Percentiles rank a stretch among this genome's conserved stretches.
Conservation (phyloP, 2,797 vertebrate genomes). For the Acrocephalus scirpaceus region DNA sequence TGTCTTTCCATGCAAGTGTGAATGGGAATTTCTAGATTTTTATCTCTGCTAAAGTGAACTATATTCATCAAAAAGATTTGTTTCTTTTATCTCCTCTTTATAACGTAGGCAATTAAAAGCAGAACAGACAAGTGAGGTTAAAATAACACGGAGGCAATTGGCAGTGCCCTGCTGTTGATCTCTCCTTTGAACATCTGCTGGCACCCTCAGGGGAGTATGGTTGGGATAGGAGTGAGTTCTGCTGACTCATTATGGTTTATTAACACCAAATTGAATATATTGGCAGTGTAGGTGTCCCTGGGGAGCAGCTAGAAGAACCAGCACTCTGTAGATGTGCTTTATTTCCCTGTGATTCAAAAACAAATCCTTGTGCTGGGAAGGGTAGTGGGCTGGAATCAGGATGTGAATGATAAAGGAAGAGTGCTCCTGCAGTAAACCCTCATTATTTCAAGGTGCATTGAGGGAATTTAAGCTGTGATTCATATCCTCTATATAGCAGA, state of each 20-base stretch:
- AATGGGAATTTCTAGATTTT: not conserved
- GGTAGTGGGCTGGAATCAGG: not conserved
- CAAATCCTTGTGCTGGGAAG: not conserved
- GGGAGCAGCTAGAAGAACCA: not conserved
- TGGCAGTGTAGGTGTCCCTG: not conserved
- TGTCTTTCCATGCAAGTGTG: not conserved
- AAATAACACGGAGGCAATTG: not conserved
- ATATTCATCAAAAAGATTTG: not conserved
- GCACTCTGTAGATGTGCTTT: not conserved
- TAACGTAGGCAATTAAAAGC: not conserved
- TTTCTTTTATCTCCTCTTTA: not conserved
- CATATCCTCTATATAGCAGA: not conserved
- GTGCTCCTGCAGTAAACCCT: not conserved
- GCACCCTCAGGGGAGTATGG: not conserved
- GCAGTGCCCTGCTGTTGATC: not conserved
- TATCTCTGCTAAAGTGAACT: not conserved
- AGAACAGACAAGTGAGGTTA: not conserved
- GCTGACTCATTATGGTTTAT: conserved; percentile 51
- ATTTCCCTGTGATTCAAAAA: conserved; percentile 6
- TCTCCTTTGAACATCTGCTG: conserved; percentile 36
- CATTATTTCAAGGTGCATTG: not conserved
- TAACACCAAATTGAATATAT: conserved; percentile 36
- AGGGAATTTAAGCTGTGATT: not conserved
- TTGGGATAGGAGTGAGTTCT: conserved; percentile 7
- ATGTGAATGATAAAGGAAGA: not conserved